Percentiles rank a stretch among this genome's conserved stretches.
phyloP scores from a whole-genome alignment of 1,140 invertebrate genomes.

The Hyposmocoma kahamanoa region DNA sequence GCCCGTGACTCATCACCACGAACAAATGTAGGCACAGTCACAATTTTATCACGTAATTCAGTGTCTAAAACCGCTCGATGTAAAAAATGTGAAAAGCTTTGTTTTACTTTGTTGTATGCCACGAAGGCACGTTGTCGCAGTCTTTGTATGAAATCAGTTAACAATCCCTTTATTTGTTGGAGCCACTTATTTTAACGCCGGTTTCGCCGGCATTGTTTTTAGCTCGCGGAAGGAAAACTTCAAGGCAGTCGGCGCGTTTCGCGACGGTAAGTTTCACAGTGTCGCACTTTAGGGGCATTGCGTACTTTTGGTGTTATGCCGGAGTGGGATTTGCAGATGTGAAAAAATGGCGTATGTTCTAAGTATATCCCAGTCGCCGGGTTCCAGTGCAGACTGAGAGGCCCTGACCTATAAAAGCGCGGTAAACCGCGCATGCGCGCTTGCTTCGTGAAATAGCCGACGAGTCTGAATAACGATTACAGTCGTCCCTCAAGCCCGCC shows the following conservation, averaged over 20 bases:
- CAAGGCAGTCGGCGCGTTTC: not conserved
- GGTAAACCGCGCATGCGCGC: slow-evolving; percentile 51
- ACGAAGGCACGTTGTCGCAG: slow-evolving; percentile 19
- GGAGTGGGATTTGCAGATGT: not conserved
- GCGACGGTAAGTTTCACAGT: not conserved
- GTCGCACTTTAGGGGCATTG: not conserved
- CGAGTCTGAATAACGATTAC: slow-evolving; percentile 63
- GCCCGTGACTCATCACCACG: slow-evolving; percentile 38
- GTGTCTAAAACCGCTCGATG: not conserved
- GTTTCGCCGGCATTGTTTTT: slow-evolving; percentile 12
- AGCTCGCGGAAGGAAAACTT: slow-evolving; percentile 19
- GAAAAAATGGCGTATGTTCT: slow-evolving; percentile 40
- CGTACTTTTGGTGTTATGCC: not conserved
- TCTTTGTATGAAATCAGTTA: slow-evolving; percentile 22
- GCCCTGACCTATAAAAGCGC: slow-evolving; percentile 58
- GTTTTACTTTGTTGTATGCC: slow-evolving; percentile 6
- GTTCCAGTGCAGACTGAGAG: slow-evolving; percentile 51
- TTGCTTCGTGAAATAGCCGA: slow-evolving; percentile 40
- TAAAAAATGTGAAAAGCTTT: slow-evolving; percentile 5
- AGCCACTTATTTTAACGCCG: slow-evolving; percentile 30
- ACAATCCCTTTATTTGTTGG: slow-evolving; percentile 15
- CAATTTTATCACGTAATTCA: slow-evolving; percentile 25
- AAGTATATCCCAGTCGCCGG: slow-evolving; percentile 44
- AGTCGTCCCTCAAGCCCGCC: slow-evolving; percentile 36
- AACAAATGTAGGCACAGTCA: slow-evolving; percentile 16